Conservation (phyloP, 2,888 invertebrate species). For the Agrotis puta region DNA sequence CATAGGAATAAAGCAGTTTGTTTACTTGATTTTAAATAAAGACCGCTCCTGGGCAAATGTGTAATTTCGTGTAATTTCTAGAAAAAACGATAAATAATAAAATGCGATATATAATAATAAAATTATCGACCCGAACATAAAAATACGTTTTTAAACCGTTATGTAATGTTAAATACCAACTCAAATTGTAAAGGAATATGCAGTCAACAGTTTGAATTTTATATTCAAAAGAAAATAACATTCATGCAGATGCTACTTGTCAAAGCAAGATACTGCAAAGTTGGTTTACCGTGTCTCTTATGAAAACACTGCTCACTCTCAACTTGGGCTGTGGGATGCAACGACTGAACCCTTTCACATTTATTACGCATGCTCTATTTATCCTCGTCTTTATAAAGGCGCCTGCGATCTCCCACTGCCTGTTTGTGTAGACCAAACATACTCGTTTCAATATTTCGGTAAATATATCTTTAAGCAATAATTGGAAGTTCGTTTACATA, state of each 20-base stretch:
- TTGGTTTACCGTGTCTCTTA: not conserved
- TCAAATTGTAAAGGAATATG: too few species aligned
- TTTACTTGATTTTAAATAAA: not conserved
- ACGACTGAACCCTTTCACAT: constrained; percentile 65
- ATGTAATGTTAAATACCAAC: too few species aligned
- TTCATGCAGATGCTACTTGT: not conserved
- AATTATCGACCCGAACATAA: too few species aligned
- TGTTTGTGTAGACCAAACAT: constrained; percentile 56
- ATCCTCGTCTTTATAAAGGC: constrained; percentile 68
- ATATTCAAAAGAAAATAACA: not conserved
- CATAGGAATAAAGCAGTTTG: not conserved
- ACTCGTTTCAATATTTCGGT: constrained; percentile 29
- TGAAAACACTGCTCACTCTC: constrained; percentile 13
- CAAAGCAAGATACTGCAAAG: not conserved
- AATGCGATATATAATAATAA: too few species aligned
- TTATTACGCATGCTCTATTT: constrained; percentile 77
- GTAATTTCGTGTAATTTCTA: not conserved
- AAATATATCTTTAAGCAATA: constrained; percentile 10
- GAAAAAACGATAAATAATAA: too few species aligned
- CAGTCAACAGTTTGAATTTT: constrained; percentile 1
- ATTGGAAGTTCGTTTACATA: constrained; percentile 24
- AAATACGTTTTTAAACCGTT: too few species aligned
- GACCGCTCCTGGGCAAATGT: too few species aligned
- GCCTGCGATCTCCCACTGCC: constrained; percentile 48
- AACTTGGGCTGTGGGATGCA: constrained; percentile 39